phyloP scores from a whole-genome alignment of 2,888 invertebrate genomes.

The Panzeria rudis region DNA sequence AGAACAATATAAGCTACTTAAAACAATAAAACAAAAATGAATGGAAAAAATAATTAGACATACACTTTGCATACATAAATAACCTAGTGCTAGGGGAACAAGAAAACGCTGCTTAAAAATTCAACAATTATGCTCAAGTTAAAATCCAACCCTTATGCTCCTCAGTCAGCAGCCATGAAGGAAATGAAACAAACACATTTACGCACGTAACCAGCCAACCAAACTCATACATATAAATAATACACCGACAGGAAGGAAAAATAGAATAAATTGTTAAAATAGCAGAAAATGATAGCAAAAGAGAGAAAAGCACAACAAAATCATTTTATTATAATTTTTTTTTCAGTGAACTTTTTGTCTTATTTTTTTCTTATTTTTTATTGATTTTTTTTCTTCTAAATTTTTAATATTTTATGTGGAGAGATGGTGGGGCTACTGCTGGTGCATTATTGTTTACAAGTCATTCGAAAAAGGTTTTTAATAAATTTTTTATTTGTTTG shows the following conservation, averaged over 20 bases:
- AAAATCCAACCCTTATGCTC: constrained; percentile 30
- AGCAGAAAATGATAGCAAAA: background rate
- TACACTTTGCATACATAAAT: constrained; percentile 34
- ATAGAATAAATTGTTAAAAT: constrained; percentile 18
- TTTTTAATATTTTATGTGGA: background rate
- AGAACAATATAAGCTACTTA: background rate
- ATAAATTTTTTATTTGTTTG: no score
- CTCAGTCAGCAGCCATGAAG: constrained; percentile 28
- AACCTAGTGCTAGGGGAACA: background rate
- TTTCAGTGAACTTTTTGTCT: background rate
- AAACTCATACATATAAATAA: background rate
- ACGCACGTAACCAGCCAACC: background rate
- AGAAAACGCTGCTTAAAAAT: background rate
- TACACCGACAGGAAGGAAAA: constrained; percentile 29
- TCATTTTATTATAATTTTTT: constrained; percentile 31
- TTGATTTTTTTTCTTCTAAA: background rate
- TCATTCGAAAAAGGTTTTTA: no score
- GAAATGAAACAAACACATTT: constrained; percentile 24
- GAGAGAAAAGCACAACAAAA: background rate
- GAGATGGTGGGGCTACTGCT: background rate
- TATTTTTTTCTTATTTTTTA: background rate
- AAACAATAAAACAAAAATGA: background rate
- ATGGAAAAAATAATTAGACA: constrained; percentile 38
- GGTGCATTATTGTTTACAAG: background rate
- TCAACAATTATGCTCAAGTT: constrained; percentile 36